Evolutionary conservation across 2,888 invertebrate genomes (phyloP), one percentile per base, ranked within the genome.

Genomic region (Andrena fulva): DNA sequence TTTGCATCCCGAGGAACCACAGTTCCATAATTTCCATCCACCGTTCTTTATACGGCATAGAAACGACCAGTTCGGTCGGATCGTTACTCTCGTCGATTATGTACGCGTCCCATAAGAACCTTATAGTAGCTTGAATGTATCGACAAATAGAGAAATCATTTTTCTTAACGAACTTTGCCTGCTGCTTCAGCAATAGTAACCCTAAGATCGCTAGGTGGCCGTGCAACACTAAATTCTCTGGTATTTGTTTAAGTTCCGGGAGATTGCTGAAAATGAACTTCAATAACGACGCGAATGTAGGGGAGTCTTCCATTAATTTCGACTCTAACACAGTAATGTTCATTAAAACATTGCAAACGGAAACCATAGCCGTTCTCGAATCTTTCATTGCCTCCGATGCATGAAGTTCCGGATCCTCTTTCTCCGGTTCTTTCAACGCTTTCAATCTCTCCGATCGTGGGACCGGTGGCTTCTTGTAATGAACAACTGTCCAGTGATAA

Each of bases 1-100:
- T 98, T 93, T 98, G 98, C 98, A 98, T 98, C 29, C 98, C 98
- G 82, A 98, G 95, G 94, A 98, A 98, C 98, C 98, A 98, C 16
- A 98, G 94, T 91, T 98, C 98, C 92, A 97, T 97, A 79, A 98
- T 95, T 93, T 98, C 98, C 95, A 96, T 96, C 98, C 98, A 98
- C 90, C 96, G 95, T 92, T 97, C 97, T 91, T 98, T 98, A 93
- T 98, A 98, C 2, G 96, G 95, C 95, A 98, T 97, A 0, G 98
- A 96, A 0, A 98, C 97, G 2, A 98, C 97, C 79, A 98, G 94
- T 70, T 97, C 97, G 10, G 96, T 96, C 0, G 97, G 97, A 92
- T 98, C 97, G 92, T 97, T 97, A 16, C 97, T 97, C 92, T 98
- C 98, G 92, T 98, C 98, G 78, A 98, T 96, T 91, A 96, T 97